Evolutionary conservation across 2,888 invertebrate species (phyloP).

Genomic region (Ormia ochracea): DNA sequence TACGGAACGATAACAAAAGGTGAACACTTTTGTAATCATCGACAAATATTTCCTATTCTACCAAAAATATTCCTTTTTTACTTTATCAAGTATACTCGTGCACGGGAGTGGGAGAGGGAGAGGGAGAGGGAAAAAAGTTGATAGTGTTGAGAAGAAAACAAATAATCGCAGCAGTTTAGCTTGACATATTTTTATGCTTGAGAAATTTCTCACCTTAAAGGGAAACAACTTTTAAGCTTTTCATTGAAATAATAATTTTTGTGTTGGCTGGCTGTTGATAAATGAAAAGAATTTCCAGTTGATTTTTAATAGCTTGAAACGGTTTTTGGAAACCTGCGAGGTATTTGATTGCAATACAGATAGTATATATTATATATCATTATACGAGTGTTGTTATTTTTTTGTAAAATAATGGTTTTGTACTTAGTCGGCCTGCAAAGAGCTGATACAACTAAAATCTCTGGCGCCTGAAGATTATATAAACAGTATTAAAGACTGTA

Average conservation of each 20-base stretch:
- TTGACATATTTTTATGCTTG: slow-evolving; percentile 59
- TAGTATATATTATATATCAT: too few relatives aligned
- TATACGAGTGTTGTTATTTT: too few relatives aligned
- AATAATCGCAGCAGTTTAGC: slow-evolving; percentile 51
- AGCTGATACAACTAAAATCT: too few relatives aligned
- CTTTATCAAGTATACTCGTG: not conserved
- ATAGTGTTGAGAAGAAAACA: slow-evolving; percentile 20
- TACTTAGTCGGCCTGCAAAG: too few relatives aligned
- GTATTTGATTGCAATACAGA: too few relatives aligned
- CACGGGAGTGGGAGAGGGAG: not conserved
- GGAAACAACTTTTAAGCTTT: slow-evolving; percentile 5
- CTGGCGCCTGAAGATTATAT: too few relatives aligned
- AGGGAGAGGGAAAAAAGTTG: not conserved
- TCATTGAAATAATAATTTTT: slow-evolving; percentile 18
- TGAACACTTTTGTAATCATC: slow-evolving; percentile 57
- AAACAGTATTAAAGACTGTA: too few relatives aligned
- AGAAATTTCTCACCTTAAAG: not conserved
- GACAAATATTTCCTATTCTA: slow-evolving; percentile 47
- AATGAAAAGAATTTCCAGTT: slow-evolving; percentile 16
- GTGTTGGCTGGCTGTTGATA: not conserved
- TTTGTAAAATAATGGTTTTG: too few relatives aligned
- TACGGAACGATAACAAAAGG: slow-evolving; percentile 47
- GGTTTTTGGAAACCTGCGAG: not conserved
- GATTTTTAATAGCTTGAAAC: slow-evolving; percentile 2
- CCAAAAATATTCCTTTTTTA: slow-evolving; percentile 19